Evolutionary conservation across 2,797 vertebrate species (phyloP).

Genomic region (Siniperca scherzeri): DNA sequence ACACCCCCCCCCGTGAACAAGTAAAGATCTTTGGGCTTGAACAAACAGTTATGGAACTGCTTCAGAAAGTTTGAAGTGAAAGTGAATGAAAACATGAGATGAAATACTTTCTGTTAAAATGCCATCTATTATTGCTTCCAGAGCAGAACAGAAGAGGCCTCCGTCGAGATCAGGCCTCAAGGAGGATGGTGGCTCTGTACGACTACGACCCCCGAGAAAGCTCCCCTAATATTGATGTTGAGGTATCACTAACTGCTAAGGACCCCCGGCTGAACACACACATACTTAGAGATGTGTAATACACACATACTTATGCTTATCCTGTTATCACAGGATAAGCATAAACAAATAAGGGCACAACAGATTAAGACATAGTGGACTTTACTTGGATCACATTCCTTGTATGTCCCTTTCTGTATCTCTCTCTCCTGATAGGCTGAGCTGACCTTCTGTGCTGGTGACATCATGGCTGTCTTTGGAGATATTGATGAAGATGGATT

Average conservation of each 20-base stretch:
- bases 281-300: not conserved
- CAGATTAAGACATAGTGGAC: not conserved
- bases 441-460: constrained; percentile 96
- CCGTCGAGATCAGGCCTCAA: constrained; percentile 85
- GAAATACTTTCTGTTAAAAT: not conserved
- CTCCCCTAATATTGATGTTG: constrained; percentile 97
- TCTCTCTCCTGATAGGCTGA: constrained; percentile 88
- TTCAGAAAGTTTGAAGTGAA: not conserved
- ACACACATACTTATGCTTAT: too few species aligned
- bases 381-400: not conserved
- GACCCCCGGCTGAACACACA: not conserved
- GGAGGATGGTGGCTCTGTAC: constrained; percentile 97
- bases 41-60: too few species aligned
- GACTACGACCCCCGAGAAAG: constrained; percentile 98
- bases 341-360: not conserved
- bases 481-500: constrained; percentile 99
- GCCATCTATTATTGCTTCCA: constrained; percentile 63
- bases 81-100: not conserved
- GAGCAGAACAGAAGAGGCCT: constrained; percentile 89
- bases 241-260: constrained; percentile 84
- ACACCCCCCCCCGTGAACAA: not conserved
- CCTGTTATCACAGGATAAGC: too few species aligned
- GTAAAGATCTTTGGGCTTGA: not conserved
- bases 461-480: constrained; percentile 95
- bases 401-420: constrained; percentile 33